These are phyloP conservation scores for Chrysolina haemoptera DNA, from an alignment of 2,888 invertebrate species.

Conservation along the genomic window DNA sequence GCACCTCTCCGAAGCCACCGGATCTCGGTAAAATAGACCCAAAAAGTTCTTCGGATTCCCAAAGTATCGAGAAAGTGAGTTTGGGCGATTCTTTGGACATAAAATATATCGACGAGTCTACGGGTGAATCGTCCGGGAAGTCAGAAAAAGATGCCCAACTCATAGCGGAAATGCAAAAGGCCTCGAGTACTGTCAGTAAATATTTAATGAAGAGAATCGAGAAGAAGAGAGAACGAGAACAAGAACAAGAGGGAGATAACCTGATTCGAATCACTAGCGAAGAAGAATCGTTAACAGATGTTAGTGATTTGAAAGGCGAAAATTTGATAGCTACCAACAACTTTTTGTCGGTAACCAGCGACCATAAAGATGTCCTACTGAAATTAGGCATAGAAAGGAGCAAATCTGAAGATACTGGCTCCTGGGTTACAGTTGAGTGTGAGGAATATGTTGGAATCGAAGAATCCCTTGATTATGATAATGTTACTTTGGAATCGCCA, in stretches of 20 bases:
- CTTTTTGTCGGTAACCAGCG: slow-evolving; percentile 70
- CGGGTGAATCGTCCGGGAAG: slow-evolving; percentile 67
- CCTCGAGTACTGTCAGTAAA: slow-evolving; percentile 65
- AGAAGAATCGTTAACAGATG: slow-evolving; percentile 80
- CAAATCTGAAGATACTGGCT: slow-evolving; percentile 79
- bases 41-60: slow-evolving; percentile 68
- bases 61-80: slow-evolving; percentile 66
- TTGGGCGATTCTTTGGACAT: slow-evolving; percentile 68
- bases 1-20: slow-evolving; percentile 64
- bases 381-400: slow-evolving; percentile 71
- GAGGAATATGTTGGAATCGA: slow-evolving; percentile 79
- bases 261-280: slow-evolving; percentile 73
- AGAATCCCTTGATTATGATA: slow-evolving; percentile 74
- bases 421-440: slow-evolving; percentile 79
- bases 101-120: slow-evolving; percentile 69
- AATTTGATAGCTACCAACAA: slow-evolving; percentile 66
- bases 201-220: slow-evolving; percentile 65
- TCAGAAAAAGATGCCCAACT: slow-evolving; percentile 67
- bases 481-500: slow-evolving; percentile 62
- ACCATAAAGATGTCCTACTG: slow-evolving; percentile 72
- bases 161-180: slow-evolving; percentile 66
- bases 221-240: slow-evolving; percentile 63
- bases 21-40: slow-evolving; percentile 66
- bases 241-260: slow-evolving; percentile 71
- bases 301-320: slow-evolving; percentile 74